Percentiles rank a stretch among this genome's conserved stretches.
phyloP scores from a whole-genome alignment of 1,140 invertebrate species.

The Pomacea maculata region DNA sequence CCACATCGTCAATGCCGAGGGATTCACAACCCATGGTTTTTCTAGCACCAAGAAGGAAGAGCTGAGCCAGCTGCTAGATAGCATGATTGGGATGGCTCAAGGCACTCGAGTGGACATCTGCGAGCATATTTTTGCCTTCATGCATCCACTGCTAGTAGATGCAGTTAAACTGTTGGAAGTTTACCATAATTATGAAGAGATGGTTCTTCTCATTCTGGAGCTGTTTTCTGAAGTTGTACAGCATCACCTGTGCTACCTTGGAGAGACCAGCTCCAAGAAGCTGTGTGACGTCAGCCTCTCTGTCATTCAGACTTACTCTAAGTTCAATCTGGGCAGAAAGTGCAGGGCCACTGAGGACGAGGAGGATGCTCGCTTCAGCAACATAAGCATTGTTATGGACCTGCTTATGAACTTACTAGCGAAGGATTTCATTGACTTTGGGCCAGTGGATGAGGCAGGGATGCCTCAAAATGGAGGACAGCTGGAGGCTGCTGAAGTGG shows the following conservation, averaged over 20 bases:
- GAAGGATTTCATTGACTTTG: conserved; percentile 77
- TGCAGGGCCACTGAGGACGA: conserved; percentile 52
- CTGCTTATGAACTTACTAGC: conserved; percentile 76
- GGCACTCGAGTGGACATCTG: conserved; percentile 71
- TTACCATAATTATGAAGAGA: conserved; percentile 84
- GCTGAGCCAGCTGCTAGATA: conserved; percentile 75
- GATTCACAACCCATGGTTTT: conserved; percentile 71
- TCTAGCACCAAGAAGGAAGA: conserved; percentile 71
- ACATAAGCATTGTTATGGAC: conserved; percentile 78
- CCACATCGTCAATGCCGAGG: conserved; percentile 69
- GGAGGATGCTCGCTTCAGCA: conserved; percentile 78
- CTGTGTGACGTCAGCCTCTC: conserved; percentile 74
- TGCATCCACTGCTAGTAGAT: conserved; percentile 74
- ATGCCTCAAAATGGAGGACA: conserved; percentile 22
- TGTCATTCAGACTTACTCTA: conserved; percentile 78
- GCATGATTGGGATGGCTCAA: conserved; percentile 74
- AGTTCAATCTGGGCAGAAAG: conserved; percentile 67
- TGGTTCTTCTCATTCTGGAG: conserved; percentile 82
- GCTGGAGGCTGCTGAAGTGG: conserved; percentile 73
- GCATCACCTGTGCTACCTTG: conserved; percentile 75
- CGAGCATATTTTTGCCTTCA: conserved; percentile 73
- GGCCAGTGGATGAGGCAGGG: conserved; percentile 29
- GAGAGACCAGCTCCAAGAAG: conserved; percentile 56
- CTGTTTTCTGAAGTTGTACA: conserved; percentile 78
- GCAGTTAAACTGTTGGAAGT: conserved; percentile 74